Conservation (phyloP, 2,888 invertebrate genomes). For the Ichneumoninae sp. region DNA sequence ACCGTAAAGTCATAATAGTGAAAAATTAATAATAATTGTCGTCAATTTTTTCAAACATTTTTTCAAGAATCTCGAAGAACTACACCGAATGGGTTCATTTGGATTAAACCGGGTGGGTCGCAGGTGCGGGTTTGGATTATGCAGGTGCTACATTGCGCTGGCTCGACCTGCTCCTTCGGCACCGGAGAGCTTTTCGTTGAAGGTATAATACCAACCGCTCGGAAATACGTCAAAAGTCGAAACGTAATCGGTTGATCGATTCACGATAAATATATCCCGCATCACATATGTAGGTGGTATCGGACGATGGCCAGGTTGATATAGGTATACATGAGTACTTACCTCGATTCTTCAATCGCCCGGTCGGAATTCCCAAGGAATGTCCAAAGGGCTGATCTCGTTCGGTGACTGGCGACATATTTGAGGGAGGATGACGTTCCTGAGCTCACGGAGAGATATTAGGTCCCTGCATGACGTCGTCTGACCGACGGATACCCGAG, state of each 20-base stretch:
- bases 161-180: too few species aligned
- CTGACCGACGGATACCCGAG: slow-evolving; percentile 72
- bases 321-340: slow-evolving; percentile 24
- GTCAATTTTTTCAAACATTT: too few species aligned
- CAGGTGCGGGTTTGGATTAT: not conserved
- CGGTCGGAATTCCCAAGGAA: slow-evolving; percentile 71
- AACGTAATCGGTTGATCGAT: slow-evolving; percentile 58
- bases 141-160: too few species aligned
- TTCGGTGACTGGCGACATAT: slow-evolving; percentile 76
- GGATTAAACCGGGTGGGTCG: not conserved
- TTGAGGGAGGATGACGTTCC: slow-evolving; percentile 72
- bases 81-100: too few species aligned
- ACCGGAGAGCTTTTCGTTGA: too few species aligned
- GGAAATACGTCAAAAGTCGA: slow-evolving; percentile 45
- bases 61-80: too few species aligned
- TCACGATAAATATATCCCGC: not conserved
- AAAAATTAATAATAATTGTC: too few species aligned
- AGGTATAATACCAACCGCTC: too few species aligned
- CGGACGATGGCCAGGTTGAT: not conserved
- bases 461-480: slow-evolving; percentile 73
- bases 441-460: slow-evolving; percentile 76
- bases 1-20: too few species aligned
- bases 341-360: slow-evolving; percentile 52
- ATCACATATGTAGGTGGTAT: not conserved
- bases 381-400: slow-evolving; percentile 72